phyloP scores from a whole-genome alignment of 2,888 invertebrate species.

The Dryocosmus kuriphilus region DNA sequence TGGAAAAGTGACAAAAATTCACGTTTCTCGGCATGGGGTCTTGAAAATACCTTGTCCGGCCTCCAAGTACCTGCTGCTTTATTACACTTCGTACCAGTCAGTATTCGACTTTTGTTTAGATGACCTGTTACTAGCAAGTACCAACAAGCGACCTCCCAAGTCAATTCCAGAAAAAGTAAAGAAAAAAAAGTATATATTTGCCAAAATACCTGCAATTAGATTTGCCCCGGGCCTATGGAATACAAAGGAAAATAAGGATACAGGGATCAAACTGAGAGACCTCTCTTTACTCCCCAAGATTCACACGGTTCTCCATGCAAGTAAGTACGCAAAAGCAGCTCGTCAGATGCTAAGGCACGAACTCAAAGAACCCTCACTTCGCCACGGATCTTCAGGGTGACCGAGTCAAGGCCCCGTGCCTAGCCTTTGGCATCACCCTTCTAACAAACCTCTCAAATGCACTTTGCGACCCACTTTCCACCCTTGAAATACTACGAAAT shows the following conservation, averaged over 20 bases:
- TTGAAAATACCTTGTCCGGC: background rate
- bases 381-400: slow-evolving; percentile 63
- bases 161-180: background rate
- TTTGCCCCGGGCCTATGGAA: too few species aligned
- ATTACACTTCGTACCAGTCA: background rate
- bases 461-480: slow-evolving; percentile 57
- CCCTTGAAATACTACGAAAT: slow-evolving; percentile 12
- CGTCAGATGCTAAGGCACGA: slow-evolving; percentile 41
- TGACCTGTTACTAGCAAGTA: background rate
- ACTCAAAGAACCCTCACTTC: slow-evolving; percentile 47
- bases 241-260: background rate
- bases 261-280: background rate
- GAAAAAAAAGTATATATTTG: too few species aligned
- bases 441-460: slow-evolving; percentile 18
- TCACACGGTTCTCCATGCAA: background rate
- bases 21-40: background rate
- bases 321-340: slow-evolving; percentile 5
- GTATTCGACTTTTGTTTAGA: background rate
- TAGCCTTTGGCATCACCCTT: slow-evolving; percentile 34
- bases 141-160: background rate
- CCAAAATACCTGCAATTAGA: too few species aligned
- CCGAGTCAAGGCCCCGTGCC: slow-evolving; percentile 66
- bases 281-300: background rate
- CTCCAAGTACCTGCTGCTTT: slow-evolving; percentile 4
- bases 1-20: background rate